A percentile compares a stretch with the other conserved stretches of the same genome.
Conservation (phyloP, 1,140 invertebrate genomes). For the Drosophila equinoxialis region DNA sequence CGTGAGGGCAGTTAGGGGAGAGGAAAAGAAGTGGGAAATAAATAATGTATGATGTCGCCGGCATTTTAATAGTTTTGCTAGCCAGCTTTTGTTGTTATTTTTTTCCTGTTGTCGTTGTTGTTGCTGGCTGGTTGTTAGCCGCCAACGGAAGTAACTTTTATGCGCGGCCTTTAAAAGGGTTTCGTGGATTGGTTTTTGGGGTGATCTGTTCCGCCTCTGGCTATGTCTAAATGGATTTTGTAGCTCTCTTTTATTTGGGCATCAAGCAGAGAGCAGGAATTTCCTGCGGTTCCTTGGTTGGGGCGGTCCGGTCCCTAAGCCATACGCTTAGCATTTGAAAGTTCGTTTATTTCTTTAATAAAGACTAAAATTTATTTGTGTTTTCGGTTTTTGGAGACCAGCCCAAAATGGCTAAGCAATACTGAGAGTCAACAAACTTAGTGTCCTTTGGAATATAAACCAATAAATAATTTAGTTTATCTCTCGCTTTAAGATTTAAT, state of each 20-base stretch:
- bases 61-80: conserved; percentile 80
- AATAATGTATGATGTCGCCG: conserved; percentile 78
- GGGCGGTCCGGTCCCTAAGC: conserved; percentile 14
- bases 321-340: conserved; percentile 3
- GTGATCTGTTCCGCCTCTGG: conserved; percentile 42
- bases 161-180: conserved; percentile 61
- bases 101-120: background rate
- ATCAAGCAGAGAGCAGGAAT: conserved; percentile 55
- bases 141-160: conserved; percentile 71
- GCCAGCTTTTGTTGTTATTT: conserved; percentile 40
- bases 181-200: conserved; percentile 34
- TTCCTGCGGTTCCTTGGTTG: conserved; percentile 35
- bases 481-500: background rate
- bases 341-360: conserved; percentile 26
- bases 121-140: conserved; percentile 24
- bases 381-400: background rate
- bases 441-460: background rate
- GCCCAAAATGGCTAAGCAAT: background rate
- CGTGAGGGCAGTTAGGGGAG: conserved; percentile 57
- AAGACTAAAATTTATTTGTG: conserved; percentile 16
- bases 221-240: conserved; percentile 72
- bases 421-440: background rate
- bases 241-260: conserved; percentile 72
- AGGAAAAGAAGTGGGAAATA: conserved; percentile 48
- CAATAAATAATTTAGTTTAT: background rate